A percentile compares a stretch with the other conserved stretches of the same genome.
These are phyloP conservation scores for Chaetogeoica ovagalla DNA, from an alignment of 2,888 invertebrate genomes.

Conservation along the genomic window DNA sequence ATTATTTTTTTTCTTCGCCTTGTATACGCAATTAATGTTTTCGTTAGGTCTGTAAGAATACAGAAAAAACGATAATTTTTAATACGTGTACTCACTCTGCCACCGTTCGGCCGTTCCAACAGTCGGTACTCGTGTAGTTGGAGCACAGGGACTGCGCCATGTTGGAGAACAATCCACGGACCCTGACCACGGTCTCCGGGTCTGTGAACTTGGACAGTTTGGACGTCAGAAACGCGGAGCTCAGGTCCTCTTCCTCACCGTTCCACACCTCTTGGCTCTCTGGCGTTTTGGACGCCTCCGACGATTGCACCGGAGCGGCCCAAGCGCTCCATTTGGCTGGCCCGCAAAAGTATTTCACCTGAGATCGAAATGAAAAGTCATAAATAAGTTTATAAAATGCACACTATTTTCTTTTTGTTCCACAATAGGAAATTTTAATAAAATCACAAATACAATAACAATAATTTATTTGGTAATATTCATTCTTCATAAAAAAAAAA, in stretches of 20 bases:
- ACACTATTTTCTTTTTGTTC: no score
- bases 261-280: conserved; percentile 50
- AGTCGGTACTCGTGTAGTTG: conserved; percentile 71
- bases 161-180: conserved; percentile 78
- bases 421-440: no score
- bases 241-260: conserved; percentile 38
- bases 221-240: conserved; percentile 23
- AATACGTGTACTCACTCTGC: conserved; percentile 70
- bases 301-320: no score
- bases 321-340: conserved; percentile 18
- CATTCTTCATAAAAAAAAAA: no score
- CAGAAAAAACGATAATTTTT: no score
- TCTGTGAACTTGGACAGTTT: conserved; percentile 41
- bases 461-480: no score
- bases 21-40: no score
- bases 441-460: no score
- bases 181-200: conserved; percentile 52
- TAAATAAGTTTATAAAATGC: no score
- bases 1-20: no score
- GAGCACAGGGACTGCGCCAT: conserved; percentile 80
- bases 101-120: conserved; percentile 80
- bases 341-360: conserved; percentile 45
- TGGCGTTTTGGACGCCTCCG: conserved; percentile 2
- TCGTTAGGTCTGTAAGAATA: neutral
- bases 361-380: neutral